Conservation (phyloP, 2,113 vertebrate genomes). For the human (Homo sapiens) region GRCh38 chr3:81047501-81048000, state of each 20-base stretch:
- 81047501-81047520: not conserved
- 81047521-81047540: not conserved
- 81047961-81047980: conserved; percentile 3
- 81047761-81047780: not conserved
- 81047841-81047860: conserved; percentile 58
- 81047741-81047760: conserved; percentile 60
- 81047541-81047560: not conserved
- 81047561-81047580: conserved; percentile 39
- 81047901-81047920: conserved; percentile 58
- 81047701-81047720: conserved; percentile 45
- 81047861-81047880: not conserved
- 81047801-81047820: conserved; percentile 55
- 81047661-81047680: conserved; percentile 51
- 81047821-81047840: conserved; percentile 30
- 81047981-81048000: conserved; percentile 49
- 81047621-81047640: conserved; percentile 31
- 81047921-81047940: conserved; percentile 48
- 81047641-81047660: conserved; percentile 44
- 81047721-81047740: conserved; percentile 54
- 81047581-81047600: conserved; percentile 36
- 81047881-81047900: conserved; percentile 54
- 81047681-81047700: conserved; percentile 59
- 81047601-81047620: conserved; percentile 50
- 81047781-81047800: conserved; percentile 48
- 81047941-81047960: not conserved